These are phyloP conservation scores for Dendrolimus punctatus DNA, from an alignment of 1,140 invertebrate genomes.

Conservation along the genomic window DNA sequence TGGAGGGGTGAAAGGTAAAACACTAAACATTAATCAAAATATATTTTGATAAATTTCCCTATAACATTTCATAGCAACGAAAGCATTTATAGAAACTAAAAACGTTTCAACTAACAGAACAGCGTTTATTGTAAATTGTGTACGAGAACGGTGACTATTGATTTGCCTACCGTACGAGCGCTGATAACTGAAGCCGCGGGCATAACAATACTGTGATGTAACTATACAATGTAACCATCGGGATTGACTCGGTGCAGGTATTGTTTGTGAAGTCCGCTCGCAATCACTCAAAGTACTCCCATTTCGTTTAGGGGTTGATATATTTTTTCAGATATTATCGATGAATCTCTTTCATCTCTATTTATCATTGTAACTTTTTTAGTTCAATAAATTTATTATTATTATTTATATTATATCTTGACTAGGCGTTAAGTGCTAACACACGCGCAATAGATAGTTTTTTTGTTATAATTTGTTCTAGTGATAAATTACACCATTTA, in stretches of 20 bases:
- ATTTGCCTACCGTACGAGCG: conserved; percentile 26
- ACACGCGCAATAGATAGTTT: no score
- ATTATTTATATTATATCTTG: background rate
- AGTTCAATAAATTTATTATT: background rate
- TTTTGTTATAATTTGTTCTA: no score
- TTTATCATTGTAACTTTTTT: background rate
- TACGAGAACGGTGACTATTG: no score
- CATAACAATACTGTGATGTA: conserved; percentile 28
- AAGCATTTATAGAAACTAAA: no score
- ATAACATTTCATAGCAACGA: no score
- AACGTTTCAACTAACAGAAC: no score
- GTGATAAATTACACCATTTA: no score
- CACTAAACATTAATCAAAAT: no score
- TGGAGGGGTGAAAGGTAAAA: no score
- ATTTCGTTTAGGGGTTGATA: conserved; percentile 28
- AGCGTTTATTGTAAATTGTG: no score
- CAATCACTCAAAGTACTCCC: conserved; percentile 63
- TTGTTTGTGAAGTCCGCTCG: conserved; percentile 58
- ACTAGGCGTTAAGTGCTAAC: no score
- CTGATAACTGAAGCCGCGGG: conserved; percentile 15
- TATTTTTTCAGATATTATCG: conserved; percentile 13
- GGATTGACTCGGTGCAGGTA: conserved; percentile 52
- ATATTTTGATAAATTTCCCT: no score
- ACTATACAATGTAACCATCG: conserved; percentile 31
- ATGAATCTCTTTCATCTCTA: conserved; percentile 9